phyloP scores from a whole-genome alignment of 2,797 vertebrate genomes.

The Serranus cabrilla region DNA sequence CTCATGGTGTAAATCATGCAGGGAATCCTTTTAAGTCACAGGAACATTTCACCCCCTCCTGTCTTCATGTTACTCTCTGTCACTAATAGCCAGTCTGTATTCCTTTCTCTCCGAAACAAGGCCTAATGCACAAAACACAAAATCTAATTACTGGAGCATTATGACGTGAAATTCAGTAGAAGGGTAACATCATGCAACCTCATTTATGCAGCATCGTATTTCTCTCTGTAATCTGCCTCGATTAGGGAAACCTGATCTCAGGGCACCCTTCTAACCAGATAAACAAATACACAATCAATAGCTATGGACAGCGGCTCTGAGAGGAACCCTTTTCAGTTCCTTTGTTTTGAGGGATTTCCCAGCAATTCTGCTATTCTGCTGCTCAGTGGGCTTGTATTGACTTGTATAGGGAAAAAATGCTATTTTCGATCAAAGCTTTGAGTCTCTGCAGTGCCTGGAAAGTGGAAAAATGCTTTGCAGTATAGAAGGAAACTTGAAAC shows the following conservation, averaged over 20 bases:
- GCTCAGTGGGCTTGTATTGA: slow-evolving; percentile 56
- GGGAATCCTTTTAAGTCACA: slow-evolving; percentile 29
- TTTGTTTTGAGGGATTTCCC: slow-evolving; percentile 62
- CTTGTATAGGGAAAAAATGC: slow-evolving; percentile 37
- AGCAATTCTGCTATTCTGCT: slow-evolving; percentile 56
- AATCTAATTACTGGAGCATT: slow-evolving; percentile 84
- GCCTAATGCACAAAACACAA: slow-evolving; percentile 79
- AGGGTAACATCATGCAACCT: slow-evolving; percentile 70
- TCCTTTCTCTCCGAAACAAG: slow-evolving; percentile 73
- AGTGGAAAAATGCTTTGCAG: slow-evolving; percentile 17
- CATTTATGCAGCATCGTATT: slow-evolving; percentile 83
- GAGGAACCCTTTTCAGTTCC: slow-evolving; percentile 43
- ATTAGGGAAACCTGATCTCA: slow-evolving; percentile 81
- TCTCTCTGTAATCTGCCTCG: slow-evolving; percentile 75
- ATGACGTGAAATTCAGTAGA: slow-evolving; percentile 80
- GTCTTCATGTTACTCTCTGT: slow-evolving; percentile 48
- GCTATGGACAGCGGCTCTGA: slow-evolving; percentile 29
- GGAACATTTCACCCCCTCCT: slow-evolving; percentile 18
- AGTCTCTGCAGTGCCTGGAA: slow-evolving; percentile 26
- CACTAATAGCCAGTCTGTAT: slow-evolving; percentile 63
- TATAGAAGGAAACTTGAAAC: not conserved
- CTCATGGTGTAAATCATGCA: slow-evolving; percentile 35
- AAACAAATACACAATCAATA: slow-evolving; percentile 81
- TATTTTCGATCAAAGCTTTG: slow-evolving; percentile 65
- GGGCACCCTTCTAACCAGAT: slow-evolving; percentile 73